These are phyloP conservation scores for Hemiscyllium ocellatum DNA, from an alignment of 2,113 vertebrate genomes.

Conservation along the genomic window DNA sequence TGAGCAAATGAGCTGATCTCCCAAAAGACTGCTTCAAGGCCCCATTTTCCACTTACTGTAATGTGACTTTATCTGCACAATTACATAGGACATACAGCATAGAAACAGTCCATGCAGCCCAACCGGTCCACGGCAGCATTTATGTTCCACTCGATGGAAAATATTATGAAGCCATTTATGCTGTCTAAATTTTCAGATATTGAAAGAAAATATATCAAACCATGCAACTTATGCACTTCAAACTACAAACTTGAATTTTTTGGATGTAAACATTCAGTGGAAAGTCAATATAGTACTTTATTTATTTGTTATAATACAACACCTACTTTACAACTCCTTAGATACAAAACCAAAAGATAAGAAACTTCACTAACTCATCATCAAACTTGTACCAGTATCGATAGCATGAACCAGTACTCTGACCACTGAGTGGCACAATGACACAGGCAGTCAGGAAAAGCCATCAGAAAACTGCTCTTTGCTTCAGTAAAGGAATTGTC, in stretches of 20 bases:
- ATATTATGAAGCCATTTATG: neutral
- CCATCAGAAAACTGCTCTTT: neutral
- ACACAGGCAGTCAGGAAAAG: neutral
- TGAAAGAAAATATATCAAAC: neutral
- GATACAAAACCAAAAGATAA: neutral
- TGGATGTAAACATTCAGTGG: neutral
- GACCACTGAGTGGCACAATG: neutral
- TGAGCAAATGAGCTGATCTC: neutral
- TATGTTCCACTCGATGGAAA: neutral
- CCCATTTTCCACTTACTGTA: neutral
- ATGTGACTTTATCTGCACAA: conserved; percentile 1
- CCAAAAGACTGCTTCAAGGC: neutral
- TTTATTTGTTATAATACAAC: neutral
- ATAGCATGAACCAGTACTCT: neutral
- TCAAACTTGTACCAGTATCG: neutral
- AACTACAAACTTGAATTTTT: neutral
- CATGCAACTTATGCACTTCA: neutral
- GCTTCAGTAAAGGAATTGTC: neutral
- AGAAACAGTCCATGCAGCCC: neutral
- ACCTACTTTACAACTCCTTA: neutral
- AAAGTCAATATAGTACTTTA: neutral
- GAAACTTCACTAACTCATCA: neutral
- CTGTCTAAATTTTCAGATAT: neutral
- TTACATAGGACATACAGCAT: neutral
- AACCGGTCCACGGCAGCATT: neutral